Evolutionary conservation across 2,888 invertebrate genomes (phyloP).

Genomic region (Tridacna gigas): DNA sequence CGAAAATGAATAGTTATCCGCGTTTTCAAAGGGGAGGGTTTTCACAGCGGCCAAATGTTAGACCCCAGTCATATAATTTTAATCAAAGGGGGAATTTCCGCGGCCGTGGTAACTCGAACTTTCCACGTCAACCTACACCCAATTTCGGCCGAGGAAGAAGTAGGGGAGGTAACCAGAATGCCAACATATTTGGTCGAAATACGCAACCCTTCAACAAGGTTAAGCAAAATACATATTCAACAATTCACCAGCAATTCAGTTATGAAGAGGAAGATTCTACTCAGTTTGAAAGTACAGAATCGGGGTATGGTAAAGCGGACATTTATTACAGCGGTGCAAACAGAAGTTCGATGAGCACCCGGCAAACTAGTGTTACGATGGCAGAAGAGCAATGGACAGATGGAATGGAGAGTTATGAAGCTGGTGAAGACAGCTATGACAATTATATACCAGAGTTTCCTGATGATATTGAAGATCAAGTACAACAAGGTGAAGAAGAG

Average conservation of each 20-base stretch:
- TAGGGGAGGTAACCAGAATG: constrained; percentile 19
- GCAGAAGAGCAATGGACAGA: background rate
- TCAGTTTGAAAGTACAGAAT: background rate
- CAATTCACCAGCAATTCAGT: background rate
- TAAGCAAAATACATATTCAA: too few species aligned
- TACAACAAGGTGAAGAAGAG: background rate
- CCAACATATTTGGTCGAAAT: background rate
- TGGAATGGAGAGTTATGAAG: background rate
- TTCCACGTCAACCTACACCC: background rate
- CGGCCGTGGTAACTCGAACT: background rate
- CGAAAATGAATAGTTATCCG: background rate
- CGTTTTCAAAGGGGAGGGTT: constrained; percentile 21
- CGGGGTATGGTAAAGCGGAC: constrained; percentile 4
- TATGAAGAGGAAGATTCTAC: background rate
- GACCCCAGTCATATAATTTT: background rate
- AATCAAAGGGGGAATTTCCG: background rate
- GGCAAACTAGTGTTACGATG: too few species aligned
- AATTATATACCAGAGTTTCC: too few species aligned
- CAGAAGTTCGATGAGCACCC: background rate
- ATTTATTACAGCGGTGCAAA: background rate
- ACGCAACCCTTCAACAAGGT: background rate
- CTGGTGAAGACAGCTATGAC: too few species aligned
- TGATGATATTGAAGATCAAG: background rate
- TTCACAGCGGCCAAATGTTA: background rate
- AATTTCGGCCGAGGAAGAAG: constrained; percentile 2